Conservation (phyloP, 2,797 vertebrate genomes). For the Microcaecilia unicolor region DNA sequence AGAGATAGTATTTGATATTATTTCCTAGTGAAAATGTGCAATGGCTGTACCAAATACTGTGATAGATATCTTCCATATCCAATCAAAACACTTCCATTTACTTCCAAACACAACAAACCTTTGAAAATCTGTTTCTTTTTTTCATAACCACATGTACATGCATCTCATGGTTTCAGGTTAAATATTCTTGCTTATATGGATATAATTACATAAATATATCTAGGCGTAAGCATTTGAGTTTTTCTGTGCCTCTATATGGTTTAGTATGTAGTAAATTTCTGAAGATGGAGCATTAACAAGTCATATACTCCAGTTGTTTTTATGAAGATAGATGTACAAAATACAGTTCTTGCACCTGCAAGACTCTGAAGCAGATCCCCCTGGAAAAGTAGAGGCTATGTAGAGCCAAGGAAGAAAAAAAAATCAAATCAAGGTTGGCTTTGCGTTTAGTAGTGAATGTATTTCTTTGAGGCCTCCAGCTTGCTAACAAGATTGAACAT, state of each 20-base stretch:
- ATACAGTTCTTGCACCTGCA: slow-evolving; percentile 51
- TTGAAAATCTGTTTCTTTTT: too few relatives aligned
- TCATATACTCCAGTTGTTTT: slow-evolving; percentile 25
- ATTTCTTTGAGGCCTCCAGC: slow-evolving; percentile 24
- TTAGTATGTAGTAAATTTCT: too few relatives aligned
- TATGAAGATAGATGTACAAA: slow-evolving; percentile 46
- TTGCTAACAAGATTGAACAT: slow-evolving; percentile 88
- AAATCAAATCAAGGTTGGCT: slow-evolving; percentile 57
- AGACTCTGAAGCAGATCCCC: slow-evolving; percentile 55
- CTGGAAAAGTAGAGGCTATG: slow-evolving; percentile 57
- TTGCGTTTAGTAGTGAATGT: slow-evolving; percentile 53
- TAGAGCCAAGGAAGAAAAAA: slow-evolving; percentile 47
- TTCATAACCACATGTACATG: slow-evolving; percentile 28
- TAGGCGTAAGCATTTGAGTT: too few relatives aligned
- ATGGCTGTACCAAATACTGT: slow-evolving; percentile 47
- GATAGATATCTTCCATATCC: slow-evolving; percentile 37
- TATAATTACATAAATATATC: too few relatives aligned
- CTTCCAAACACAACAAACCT: slow-evolving; percentile 8
- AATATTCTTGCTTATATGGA: too few relatives aligned
- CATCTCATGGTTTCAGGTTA: slow-evolving; percentile 30
- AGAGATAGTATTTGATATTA: too few relatives aligned
- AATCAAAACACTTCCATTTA: too few relatives aligned
- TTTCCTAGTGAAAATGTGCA: slow-evolving; percentile 47
- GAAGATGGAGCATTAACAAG: slow-evolving; percentile 28
- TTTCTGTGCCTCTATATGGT: not conserved